Evolutionary conservation across 1,140 invertebrate species (phyloP).

Genomic region (Pseudomyrmex gracilis): DNA sequence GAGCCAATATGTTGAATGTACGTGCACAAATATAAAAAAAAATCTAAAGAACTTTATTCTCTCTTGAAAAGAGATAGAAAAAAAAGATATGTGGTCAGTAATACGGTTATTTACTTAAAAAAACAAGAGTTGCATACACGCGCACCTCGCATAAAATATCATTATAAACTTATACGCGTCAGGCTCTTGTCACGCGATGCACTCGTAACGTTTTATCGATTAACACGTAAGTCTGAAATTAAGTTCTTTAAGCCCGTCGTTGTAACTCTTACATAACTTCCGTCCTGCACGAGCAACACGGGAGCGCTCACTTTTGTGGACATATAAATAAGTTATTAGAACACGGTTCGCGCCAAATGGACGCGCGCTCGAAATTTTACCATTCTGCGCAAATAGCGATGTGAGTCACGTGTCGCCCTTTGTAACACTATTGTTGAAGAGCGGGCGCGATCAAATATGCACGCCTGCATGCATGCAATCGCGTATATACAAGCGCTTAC

Average conservation of each 20-base stretch:
- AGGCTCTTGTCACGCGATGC: background rate
- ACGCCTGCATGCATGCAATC: conserved; percentile 64
- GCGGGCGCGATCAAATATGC: conserved; percentile 54
- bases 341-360: conserved; percentile 40
- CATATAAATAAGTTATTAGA: conserved; percentile 28
- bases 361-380: conserved; percentile 20
- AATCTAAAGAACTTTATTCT: no score
- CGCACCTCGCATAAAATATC: background rate
- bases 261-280: background rate
- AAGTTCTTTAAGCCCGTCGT: background rate
- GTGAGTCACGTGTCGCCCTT: conserved; percentile 58
- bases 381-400: conserved; percentile 26
- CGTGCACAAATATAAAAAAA: no score
- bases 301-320: background rate
- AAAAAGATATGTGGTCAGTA: no score
- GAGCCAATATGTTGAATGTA: no score
- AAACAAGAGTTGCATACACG: no score
- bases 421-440: conserved; percentile 45
- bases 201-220: background rate
- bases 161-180: background rate
- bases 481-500: conserved; percentile 43
- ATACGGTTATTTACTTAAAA: background rate
- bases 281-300: background rate
- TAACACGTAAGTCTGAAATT: background rate
- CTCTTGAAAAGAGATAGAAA: no score